A percentile compares a stretch with the other conserved stretches of the same genome.
Evolutionary conservation across 1,140 invertebrate species (phyloP).

Genomic region (Zaprionus inermis): DNA sequence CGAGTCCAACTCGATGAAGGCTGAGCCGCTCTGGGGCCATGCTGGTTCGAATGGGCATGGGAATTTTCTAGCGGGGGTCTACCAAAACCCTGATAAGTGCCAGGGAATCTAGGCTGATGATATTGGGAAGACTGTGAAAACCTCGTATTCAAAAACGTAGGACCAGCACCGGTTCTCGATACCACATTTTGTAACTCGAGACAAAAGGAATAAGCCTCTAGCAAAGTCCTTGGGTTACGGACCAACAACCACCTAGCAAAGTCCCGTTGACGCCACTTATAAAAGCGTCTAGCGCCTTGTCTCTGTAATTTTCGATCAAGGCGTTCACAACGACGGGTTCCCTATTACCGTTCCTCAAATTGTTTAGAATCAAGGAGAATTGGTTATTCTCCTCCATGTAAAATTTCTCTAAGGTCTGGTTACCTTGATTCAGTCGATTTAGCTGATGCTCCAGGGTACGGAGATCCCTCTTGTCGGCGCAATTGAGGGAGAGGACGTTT

Average conservation of each 20-base stretch:
- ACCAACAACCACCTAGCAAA: not conserved
- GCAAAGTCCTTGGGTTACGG: not conserved
- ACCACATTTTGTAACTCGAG: not conserved
- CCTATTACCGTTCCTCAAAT: not conserved
- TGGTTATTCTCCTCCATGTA: not conserved
- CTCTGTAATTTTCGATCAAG: not conserved
- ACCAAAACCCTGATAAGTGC: too few relatives aligned
- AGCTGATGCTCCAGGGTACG: not conserved
- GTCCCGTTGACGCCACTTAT: not conserved
- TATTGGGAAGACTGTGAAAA: too few relatives aligned
- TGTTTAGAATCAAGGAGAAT: not conserved
- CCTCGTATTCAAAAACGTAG: too few relatives aligned
- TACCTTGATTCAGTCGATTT: not conserved
- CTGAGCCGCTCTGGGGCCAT: too few relatives aligned
- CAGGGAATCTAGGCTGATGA: too few relatives aligned
- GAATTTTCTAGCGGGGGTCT: too few relatives aligned
- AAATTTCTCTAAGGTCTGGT: not conserved
- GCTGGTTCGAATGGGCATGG: too few relatives aligned
- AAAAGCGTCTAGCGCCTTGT: not conserved
- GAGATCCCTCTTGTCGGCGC: not conserved
- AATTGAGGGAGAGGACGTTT: not conserved
- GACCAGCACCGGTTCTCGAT: too few relatives aligned
- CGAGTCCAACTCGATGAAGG: too few relatives aligned
- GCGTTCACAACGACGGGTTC: not conserved
- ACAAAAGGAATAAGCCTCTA: not conserved